Conservation (phyloP, 92 coral and sea anemone genomes). For the Metridium senile region DNA sequence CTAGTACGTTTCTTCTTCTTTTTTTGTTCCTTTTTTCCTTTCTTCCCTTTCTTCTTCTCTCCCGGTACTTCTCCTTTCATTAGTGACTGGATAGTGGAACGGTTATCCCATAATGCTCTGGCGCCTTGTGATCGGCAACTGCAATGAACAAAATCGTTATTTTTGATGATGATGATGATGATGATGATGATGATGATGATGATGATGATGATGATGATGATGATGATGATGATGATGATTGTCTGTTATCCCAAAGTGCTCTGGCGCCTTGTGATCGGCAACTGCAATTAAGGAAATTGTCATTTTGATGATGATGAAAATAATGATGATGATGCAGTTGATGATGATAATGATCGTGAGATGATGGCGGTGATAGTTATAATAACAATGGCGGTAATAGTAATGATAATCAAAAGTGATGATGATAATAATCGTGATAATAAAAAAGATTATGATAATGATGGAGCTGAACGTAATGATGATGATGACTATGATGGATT, state of each 20-base stretch:
- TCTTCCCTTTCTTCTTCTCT: slow-evolving; percentile 31
- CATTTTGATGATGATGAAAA: background rate
- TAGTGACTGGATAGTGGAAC: slow-evolving; percentile 31
- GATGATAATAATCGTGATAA: too few species aligned
- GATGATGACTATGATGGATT: background rate
- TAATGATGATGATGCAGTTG: background rate
- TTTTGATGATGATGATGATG: background rate
- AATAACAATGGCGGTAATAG: background rate
- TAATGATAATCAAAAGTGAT: slow-evolving; percentile 1
- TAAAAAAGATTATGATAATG: too few species aligned
- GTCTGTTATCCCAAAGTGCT: slow-evolving; percentile 65
- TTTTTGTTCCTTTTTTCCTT: slow-evolving; percentile 39
- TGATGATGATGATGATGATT: background rate
- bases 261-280: slow-evolving; percentile 59
- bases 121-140: slow-evolving; percentile 62
- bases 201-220: background rate
- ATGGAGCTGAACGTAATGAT: too few species aligned
- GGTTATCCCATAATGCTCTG: slow-evolving; percentile 70
- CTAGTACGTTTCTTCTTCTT: slow-evolving; percentile 17
- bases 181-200: slow-evolving; percentile 1
- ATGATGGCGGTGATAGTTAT: background rate
- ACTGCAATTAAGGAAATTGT: slow-evolving; percentile 12
- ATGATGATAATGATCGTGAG: background rate
- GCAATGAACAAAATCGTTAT: background rate
- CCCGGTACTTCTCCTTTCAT: slow-evolving; percentile 46